Conservation (phyloP, 2,888 invertebrate genomes). For the Conus canariensis region DNA sequence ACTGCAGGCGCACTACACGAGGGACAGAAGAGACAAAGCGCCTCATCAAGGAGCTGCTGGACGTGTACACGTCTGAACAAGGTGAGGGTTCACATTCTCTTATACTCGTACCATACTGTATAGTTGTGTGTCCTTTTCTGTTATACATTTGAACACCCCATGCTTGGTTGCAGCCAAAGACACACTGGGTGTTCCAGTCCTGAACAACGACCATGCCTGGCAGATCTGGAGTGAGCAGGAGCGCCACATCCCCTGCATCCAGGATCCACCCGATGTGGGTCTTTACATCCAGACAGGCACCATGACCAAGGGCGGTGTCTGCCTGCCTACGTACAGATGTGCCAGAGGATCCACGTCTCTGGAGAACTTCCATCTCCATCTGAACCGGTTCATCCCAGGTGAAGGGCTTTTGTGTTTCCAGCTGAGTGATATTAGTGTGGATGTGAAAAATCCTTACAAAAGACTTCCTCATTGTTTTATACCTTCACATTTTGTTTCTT, state of each 20-base stretch:
- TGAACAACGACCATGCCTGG: conserved; percentile 44
- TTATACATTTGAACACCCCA: too few relatives aligned
- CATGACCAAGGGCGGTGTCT: conserved; percentile 54
- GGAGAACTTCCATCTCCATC: conserved; percentile 62
- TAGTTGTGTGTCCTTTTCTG: too few relatives aligned
- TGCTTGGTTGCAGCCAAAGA: neutral
- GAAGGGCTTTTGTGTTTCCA: neutral
- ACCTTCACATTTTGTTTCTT: too few relatives aligned
- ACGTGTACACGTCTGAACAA: conserved; percentile 16
- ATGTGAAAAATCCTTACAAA: too few relatives aligned
- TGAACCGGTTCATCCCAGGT: conserved; percentile 43
- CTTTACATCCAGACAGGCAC: conserved; percentile 52
- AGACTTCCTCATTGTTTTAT: too few relatives aligned
- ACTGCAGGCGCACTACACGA: conserved; percentile 55
- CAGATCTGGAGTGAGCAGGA: conserved; percentile 25
- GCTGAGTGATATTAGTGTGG: too few relatives aligned
- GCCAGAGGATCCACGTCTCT: conserved; percentile 62
- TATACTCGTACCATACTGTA: conserved; percentile 44
- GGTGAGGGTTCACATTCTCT: conserved; percentile 46
- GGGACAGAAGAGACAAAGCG: conserved; percentile 47
- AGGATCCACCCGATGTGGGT: conserved; percentile 17
- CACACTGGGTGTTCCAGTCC: conserved; percentile 54
- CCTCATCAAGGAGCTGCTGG: conserved; percentile 47
- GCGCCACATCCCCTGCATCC: conserved; percentile 46
- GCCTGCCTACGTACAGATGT: conserved; percentile 56